Conservation (phyloP, 2,113 vertebrate species). For the Lasiurus cinereus region DNA sequence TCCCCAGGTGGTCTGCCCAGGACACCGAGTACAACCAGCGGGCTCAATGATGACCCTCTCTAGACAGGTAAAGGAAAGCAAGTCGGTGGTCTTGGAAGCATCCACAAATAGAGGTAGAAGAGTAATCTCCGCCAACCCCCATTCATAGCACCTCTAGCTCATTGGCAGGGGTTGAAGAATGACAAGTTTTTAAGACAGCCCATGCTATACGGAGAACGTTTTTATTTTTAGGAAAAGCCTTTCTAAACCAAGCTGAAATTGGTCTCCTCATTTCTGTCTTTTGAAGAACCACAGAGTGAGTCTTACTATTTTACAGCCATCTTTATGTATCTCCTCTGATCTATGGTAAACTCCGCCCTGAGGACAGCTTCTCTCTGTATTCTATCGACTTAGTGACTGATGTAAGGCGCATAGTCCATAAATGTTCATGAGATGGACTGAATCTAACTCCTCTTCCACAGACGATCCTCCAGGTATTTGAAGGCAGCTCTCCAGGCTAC, state of each 20-base stretch:
- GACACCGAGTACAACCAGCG: not conserved
- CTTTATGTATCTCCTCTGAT: not conserved
- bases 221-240: not conserved
- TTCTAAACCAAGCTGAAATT: not conserved
- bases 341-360: not conserved
- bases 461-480: not conserved
- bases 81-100: not conserved
- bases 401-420: not conserved
- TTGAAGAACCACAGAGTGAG: not conserved
- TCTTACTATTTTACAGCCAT: not conserved
- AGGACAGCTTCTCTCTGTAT: not conserved
- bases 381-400: not conserved
- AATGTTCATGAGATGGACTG: accelerated
- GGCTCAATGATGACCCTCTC: not conserved
- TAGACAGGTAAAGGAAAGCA: not conserved
- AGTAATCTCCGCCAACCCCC: not conserved
- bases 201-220: not conserved
- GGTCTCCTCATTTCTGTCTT: not conserved
- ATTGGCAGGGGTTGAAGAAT: not conserved
- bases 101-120: not conserved
- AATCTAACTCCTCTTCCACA: not conserved
- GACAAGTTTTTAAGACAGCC: not conserved
- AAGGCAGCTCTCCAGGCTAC: not conserved
- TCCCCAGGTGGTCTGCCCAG: not conserved
- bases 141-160: not conserved